Evolutionary conservation across 1,140 invertebrate genomes (phyloP).

Genomic region (Drosophila bocki): DNA sequence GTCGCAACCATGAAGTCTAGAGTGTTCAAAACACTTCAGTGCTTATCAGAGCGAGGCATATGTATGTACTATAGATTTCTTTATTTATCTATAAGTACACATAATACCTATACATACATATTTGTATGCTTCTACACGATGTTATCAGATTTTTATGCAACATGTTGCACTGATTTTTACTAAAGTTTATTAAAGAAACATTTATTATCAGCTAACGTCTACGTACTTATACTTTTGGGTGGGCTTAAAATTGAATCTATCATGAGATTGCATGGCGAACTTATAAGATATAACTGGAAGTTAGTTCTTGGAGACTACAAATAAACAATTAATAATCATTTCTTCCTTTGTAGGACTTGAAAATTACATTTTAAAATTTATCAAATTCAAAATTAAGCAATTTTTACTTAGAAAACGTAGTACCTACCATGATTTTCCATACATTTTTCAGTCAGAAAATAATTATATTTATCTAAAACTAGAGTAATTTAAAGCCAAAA

Average conservation of each 20-base stretch:
- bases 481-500: too few relatives aligned
- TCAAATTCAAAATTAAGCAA: background rate
- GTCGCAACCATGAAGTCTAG: slow-evolving; percentile 20
- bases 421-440: background rate
- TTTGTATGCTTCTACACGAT: background rate
- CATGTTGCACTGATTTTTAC: background rate
- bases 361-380: background rate
- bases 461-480: too few relatives aligned
- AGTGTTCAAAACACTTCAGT: slow-evolving; percentile 15
- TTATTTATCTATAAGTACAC: slow-evolving; percentile 13
- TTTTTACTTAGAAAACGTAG: background rate
- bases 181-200: background rate
- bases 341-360: background rate
- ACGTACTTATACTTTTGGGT: background rate
- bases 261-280: background rate
- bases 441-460: background rate
- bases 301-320: background rate
- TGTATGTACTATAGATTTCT: background rate
- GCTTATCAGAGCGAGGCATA: slow-evolving; percentile 2
- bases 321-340: background rate
- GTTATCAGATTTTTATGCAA: slow-evolving; percentile 1
- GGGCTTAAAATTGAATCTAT: background rate
- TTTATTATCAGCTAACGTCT: background rate
- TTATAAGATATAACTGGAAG: background rate
- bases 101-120: background rate